phyloP scores from a whole-genome alignment of 1,140 invertebrate species.

The Nephila pilipes region DNA sequence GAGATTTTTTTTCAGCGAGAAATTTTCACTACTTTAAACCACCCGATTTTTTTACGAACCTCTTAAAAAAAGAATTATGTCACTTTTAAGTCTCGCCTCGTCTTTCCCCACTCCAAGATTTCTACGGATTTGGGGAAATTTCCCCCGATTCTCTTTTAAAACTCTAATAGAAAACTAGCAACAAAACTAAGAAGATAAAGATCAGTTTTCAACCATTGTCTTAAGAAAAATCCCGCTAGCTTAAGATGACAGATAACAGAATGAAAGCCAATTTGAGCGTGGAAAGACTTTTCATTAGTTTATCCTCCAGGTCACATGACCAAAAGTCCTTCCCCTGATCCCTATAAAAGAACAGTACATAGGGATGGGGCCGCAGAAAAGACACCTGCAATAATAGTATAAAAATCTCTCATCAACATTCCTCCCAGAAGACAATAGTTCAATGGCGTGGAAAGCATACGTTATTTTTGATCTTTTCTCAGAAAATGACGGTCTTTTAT shows the following conservation, averaged over 20 bases:
- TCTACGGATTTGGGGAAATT: not conserved
- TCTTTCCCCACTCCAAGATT: not conserved
- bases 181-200: constrained; percentile 14
- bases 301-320: constrained; percentile 6
- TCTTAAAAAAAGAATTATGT: not conserved
- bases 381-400: constrained; percentile 51
- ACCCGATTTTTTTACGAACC: not conserved
- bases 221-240: constrained; percentile 26
- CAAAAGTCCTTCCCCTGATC: constrained; percentile 5
- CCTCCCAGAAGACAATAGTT: constrained; percentile 48
- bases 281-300: constrained; percentile 53
- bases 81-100: not conserved
- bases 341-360: not conserved
- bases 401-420: constrained; percentile 57
- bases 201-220: constrained; percentile 1
- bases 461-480: constrained; percentile 56
- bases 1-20: not conserved
- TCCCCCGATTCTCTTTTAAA: not conserved
- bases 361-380: not conserved
- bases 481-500: constrained; percentile 24
- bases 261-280: constrained; percentile 53
- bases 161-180: not conserved
- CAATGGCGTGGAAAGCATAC: constrained; percentile 61
- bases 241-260: constrained; percentile 63
- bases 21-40: not conserved